Percentiles rank a stretch among this genome's conserved stretches.
Evolutionary conservation across 2,113 vertebrate species (phyloP).

Genomic region (Opisthocomus hoazin): DNA sequence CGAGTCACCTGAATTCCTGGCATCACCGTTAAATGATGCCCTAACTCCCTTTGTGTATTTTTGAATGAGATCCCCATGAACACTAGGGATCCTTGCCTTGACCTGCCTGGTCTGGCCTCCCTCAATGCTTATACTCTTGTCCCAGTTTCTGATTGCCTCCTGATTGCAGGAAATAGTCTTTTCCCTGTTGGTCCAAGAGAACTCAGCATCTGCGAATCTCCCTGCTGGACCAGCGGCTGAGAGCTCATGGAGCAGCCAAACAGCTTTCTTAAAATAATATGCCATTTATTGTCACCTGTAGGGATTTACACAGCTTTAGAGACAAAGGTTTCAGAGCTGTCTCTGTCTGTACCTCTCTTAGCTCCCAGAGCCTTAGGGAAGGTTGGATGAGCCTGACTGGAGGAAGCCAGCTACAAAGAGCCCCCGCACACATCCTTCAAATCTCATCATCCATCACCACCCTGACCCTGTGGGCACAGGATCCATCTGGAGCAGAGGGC

Average conservation of each 20-base stretch:
- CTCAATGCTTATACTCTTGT: neutral
- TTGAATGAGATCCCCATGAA: neutral
- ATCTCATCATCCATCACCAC: neutral
- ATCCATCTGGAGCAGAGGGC: neutral
- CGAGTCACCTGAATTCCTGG: neutral
- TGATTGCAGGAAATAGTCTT: neutral
- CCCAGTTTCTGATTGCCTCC: neutral
- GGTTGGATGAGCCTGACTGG: neutral
- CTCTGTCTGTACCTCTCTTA: rapidly evolving
- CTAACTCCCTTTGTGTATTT: neutral
- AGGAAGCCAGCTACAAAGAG: neutral
- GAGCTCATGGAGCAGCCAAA: neutral
- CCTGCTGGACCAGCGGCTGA: neutral
- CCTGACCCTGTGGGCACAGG: rapidly evolving
- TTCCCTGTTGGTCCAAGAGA: neutral
- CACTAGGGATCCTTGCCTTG: neutral
- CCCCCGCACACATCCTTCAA: neutral
- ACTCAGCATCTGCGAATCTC: rapidly evolving
- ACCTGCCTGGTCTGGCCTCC: neutral
- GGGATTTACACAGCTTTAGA: neutral
- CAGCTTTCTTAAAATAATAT: neutral
- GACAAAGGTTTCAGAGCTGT: neutral
- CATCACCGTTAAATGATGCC: neutral
- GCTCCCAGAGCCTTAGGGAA: neutral
- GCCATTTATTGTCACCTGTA: neutral